Base-by-base conservation (phyloP, 2,113 vertebrate species). In the Odontophorus gujanensis region DNA sequence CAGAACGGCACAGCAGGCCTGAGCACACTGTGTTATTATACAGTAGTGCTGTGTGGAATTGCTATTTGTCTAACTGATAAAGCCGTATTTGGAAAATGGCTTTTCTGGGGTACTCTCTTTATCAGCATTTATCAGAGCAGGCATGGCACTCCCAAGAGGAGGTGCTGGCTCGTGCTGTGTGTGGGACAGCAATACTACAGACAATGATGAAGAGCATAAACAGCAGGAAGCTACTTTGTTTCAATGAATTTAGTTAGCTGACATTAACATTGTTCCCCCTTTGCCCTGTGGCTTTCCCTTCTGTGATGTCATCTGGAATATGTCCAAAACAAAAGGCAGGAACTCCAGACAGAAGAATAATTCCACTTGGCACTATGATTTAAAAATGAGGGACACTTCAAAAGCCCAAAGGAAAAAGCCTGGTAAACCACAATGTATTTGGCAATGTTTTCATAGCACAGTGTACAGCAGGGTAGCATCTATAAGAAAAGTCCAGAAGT, bases 51-150 rank as follows among this genome's bases (percentile, higher is more conserved):
- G 51, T 7, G 9, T 43, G 11, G 66, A 90, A 84, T 58, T 61
- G 30, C 9, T 81, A 65, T 43, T 96, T 94, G 40, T 61, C 61
- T 79, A 15, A 18, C n/a, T 81, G 16, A 81, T 84, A 47, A 68
- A n/a, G 16, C 45, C 68, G 7, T 69, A 36, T 75, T 89, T 78
- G 21, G 68, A 81, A 86, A 95, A 75, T 34, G 0, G 77, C 25
- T 63, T 89, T 81, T 72, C 51, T 48, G n/a, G 43, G 55, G 12
- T 5, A 18, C 47, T 82, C 81, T 75, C 30, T 81, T 68, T 28
- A 74, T 78, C 59, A 87, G 63, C 38, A 24, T 92, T 87, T 69
- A 72, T 61, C 43, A 87, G 8, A 85, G 15, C 11, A 72, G 55
- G 2, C 11, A 9, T 65, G 67, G 25, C n/a, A 30, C 16, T 89